Evolutionary conservation across 2,113 vertebrate species (phyloP).

Genomic region (Ranitomeya imitator): DNA sequence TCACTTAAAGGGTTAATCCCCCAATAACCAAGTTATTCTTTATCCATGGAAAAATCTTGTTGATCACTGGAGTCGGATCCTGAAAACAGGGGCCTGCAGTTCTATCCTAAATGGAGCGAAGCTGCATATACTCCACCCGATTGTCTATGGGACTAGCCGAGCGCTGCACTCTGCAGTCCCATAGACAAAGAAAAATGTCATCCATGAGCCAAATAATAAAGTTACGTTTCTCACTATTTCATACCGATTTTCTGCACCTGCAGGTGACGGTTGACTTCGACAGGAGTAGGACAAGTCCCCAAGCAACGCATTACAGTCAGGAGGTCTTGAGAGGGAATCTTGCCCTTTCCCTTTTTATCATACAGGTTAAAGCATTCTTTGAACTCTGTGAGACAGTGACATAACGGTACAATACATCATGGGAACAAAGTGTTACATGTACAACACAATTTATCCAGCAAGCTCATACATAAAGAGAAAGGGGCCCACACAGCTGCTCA

Average conservation of each 20-base stretch:
- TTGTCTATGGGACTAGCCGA: too few relatives aligned
- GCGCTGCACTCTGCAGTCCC: too few relatives aligned
- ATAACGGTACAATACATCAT: background rate
- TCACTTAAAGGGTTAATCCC: too few relatives aligned
- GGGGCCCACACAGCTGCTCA: background rate
- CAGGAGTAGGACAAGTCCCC: conserved; percentile 83
- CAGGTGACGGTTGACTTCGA: conserved; percentile 84
- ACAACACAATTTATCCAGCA: background rate
- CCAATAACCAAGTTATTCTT: too few relatives aligned
- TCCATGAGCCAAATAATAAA: background rate
- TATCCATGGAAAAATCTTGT: too few relatives aligned
- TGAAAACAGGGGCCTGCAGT: too few relatives aligned
- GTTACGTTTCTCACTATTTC: background rate
- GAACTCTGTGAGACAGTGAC: conserved; percentile 76
- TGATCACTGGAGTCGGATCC: too few relatives aligned
- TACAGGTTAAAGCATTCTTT: conserved; percentile 97
- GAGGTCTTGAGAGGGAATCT: conserved; percentile 83
- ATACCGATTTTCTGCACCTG: conserved; percentile 86
- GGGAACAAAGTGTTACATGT: background rate
- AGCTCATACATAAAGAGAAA: background rate
- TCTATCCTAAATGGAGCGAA: too few relatives aligned
- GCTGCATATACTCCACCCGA: too few relatives aligned
- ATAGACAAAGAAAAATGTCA: too few relatives aligned
- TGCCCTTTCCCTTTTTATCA: conserved; percentile 90
- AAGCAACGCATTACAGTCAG: conserved; percentile 89